phyloP scores from a whole-genome alignment of 1,140 invertebrate species.

The Halictus rubicundus region DNA sequence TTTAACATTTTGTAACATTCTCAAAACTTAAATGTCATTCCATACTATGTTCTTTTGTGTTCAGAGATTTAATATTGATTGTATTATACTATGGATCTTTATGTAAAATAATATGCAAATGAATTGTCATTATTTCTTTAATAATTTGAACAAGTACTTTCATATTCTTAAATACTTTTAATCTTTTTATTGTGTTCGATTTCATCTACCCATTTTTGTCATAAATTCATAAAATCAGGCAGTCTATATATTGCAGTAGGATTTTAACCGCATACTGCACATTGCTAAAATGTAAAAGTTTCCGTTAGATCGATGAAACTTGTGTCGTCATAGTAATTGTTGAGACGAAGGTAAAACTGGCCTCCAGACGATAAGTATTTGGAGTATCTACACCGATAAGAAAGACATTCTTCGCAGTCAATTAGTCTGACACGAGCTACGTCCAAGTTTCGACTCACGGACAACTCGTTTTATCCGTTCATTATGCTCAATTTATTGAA shows the following conservation, averaged over 20 bases:
- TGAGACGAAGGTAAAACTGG: not conserved
- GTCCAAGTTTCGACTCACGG: not conserved
- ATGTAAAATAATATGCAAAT: no score
- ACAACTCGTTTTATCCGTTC: not conserved
- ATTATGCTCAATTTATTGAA: not conserved
- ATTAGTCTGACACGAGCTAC: not conserved
- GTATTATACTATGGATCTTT: no score
- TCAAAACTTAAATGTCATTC: no score
- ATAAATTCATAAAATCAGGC: no score
- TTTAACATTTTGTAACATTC: no score
- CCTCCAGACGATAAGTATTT: slow-evolving; percentile 5
- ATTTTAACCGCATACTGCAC: not conserved
- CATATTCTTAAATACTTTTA: no score
- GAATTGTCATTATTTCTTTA: no score
- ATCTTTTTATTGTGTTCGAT: no score
- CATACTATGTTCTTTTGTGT: no score
- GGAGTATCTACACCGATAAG: slow-evolving; percentile 12
- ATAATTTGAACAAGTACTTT: no score
- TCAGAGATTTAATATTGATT: no score
- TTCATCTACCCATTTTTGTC: no score
- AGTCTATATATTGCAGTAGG: not conserved
- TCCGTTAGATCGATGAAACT: not conserved
- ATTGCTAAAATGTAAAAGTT: not conserved
- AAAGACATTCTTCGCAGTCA: not conserved
- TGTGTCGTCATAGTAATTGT: not conserved